Conservation (phyloP, 1,140 invertebrate genomes). For the Bombus picipes region DNA sequence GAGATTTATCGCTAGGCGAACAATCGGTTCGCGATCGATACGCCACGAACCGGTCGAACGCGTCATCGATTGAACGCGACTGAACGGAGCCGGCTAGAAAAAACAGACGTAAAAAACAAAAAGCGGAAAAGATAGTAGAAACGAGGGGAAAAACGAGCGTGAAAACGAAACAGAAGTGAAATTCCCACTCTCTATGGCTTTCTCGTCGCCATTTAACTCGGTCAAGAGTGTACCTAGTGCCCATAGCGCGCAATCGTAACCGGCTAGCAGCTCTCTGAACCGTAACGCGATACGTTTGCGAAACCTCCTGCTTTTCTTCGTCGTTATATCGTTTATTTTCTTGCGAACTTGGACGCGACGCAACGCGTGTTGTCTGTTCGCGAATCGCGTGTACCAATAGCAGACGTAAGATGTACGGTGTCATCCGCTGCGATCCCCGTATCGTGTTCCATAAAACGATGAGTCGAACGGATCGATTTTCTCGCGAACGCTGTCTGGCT, state of each 20-base stretch:
- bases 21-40: slow-evolving; percentile 13
- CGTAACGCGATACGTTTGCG: slow-evolving; percentile 71
- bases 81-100: background rate
- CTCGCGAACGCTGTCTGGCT: slow-evolving; percentile 3
- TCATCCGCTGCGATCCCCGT: slow-evolving; percentile 24
- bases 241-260: slow-evolving; percentile 6
- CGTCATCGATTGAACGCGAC: slow-evolving; percentile 10
- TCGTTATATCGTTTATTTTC: background rate
- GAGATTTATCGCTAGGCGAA: slow-evolving; percentile 21
- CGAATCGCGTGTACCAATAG: background rate
- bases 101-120: background rate
- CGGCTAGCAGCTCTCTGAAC: slow-evolving; percentile 55
- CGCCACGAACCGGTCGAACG: slow-evolving; percentile 46
- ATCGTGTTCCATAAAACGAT: slow-evolving; percentile 46
- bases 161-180: background rate
- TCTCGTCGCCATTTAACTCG: background rate
- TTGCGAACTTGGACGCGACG: background rate
- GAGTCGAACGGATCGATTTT: slow-evolving; percentile 65
- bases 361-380: background rate
- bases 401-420: background rate
- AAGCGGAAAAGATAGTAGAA: background rate
- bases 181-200: background rate
- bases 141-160: background rate
- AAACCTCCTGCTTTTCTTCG: slow-evolving; percentile 61
- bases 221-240: background rate